Evolutionary conservation across 2,888 invertebrate species (phyloP).

Genomic region (Gasteruption jaculator): DNA sequence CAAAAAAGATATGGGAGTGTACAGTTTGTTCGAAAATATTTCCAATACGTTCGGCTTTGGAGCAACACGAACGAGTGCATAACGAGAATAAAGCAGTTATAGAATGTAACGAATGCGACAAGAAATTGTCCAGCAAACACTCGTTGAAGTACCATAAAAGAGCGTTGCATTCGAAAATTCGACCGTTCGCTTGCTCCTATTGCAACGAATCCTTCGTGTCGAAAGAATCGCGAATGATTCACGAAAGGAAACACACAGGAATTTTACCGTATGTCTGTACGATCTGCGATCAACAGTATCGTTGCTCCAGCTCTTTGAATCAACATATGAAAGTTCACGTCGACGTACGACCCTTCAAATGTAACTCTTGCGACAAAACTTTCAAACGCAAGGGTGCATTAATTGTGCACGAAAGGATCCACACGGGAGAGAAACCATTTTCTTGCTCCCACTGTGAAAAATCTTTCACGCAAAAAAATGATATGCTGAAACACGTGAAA

Average conservation of each 20-base stretch:
- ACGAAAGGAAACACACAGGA: constrained; percentile 49
- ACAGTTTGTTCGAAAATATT: constrained; percentile 35
- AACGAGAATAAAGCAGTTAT: constrained; percentile 26
- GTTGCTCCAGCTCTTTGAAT: constrained; percentile 41
- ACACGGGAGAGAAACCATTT: constrained; percentile 41
- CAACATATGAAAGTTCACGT: constrained; percentile 42
- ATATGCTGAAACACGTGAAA: constrained; percentile 41
- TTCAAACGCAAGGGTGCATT: constrained; percentile 41
- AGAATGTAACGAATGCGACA: constrained; percentile 38
- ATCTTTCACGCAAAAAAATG: constrained; percentile 42
- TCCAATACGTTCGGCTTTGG: constrained; percentile 30
- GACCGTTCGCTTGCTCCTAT: constrained; percentile 49
- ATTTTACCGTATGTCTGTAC: constrained; percentile 42
- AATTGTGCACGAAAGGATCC: constrained; percentile 39
- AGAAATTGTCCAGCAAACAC: constrained; percentile 36
- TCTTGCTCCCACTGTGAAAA: constrained; percentile 35
- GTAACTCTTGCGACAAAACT: constrained; percentile 35
- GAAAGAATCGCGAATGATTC: constrained; percentile 47
- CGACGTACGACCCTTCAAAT: constrained; percentile 33
- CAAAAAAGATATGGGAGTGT: constrained; percentile 34
- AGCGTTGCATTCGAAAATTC: constrained; percentile 49
- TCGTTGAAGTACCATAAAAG: constrained; percentile 48
- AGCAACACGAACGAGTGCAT: constrained; percentile 37
- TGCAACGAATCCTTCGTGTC: constrained; percentile 49
- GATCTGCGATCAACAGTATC: constrained; percentile 40